These are phyloP conservation scores for Phanerotoma sp. DNA, from an alignment of 2,888 invertebrate species.

Conservation along the genomic window DNA sequence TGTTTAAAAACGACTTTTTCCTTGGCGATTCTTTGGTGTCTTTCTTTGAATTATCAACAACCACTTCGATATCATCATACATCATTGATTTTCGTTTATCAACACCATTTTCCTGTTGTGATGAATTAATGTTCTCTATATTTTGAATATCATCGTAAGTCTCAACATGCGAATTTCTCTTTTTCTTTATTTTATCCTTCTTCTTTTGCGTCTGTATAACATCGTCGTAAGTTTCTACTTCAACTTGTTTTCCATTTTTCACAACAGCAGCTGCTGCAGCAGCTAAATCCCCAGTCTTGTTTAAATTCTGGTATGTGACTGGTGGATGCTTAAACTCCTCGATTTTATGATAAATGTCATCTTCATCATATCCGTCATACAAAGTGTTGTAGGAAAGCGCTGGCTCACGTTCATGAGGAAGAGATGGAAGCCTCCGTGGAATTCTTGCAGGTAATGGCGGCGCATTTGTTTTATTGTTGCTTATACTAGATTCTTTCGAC, in stretches of 20 bases:
- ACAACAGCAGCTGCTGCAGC: no score
- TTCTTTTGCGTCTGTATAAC: background rate
- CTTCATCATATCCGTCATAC: conserved; percentile 46
- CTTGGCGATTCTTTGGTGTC: conserved; percentile 30
- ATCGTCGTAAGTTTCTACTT: conserved; percentile 30
- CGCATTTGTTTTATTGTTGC: conserved; percentile 13
- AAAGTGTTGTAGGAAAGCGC: conserved; percentile 21
- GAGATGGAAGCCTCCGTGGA: conserved; percentile 41
- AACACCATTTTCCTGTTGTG: background rate
- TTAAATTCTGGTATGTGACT: conserved; percentile 41
- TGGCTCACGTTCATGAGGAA: conserved; percentile 35
- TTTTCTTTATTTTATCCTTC: background rate
- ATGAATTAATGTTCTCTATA: background rate
- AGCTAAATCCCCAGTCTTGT: no score
- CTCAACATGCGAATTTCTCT: conserved; percentile 12
- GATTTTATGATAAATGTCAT: conserved; percentile 51
- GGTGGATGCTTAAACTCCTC: conserved; percentile 43
- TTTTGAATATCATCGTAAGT: conserved; percentile 42
- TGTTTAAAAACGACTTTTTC: conserved; percentile 47
- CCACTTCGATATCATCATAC: conserved; percentile 35
- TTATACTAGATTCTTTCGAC: conserved; percentile 3
- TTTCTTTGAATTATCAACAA: conserved; percentile 5
- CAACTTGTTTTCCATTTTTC: conserved; percentile 11
- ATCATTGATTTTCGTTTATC: conserved; percentile 15
- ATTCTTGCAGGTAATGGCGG: conserved; percentile 42